These are phyloP conservation scores for Petrolisthes manimaculis DNA, from an alignment of 2,888 invertebrate genomes.

Conservation along the genomic window DNA sequence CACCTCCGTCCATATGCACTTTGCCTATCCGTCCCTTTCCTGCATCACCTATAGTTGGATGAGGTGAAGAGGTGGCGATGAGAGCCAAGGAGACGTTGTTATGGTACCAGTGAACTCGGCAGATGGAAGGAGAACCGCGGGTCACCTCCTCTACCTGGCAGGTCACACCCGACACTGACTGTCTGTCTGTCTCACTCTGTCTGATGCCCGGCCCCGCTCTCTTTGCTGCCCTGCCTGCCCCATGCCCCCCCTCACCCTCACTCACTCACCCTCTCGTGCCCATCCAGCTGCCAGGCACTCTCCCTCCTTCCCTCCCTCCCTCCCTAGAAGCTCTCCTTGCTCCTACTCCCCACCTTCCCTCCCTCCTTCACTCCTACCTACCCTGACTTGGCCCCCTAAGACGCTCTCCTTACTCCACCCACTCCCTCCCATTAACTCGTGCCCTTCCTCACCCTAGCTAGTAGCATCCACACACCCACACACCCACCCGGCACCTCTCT, in stretches of 20 bases:
- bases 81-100: too few relatives aligned
- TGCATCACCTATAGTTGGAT: too few relatives aligned
- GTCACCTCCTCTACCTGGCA: not conserved
- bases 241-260: not conserved
- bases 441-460: not conserved
- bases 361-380: not conserved
- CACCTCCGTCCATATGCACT: too few relatives aligned
- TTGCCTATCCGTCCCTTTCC: too few relatives aligned
- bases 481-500: too few relatives aligned
- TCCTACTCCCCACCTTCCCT: not conserved
- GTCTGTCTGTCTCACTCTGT: not conserved
- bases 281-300: not conserved
- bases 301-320: not conserved
- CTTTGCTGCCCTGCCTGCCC: not conserved
- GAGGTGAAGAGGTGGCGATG: too few relatives aligned
- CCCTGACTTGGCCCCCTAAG: not conserved
- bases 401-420: not conserved
- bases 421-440: not conserved
- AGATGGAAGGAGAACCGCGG: not conserved
- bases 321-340: not conserved
- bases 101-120: too few relatives aligned
- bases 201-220: not conserved
- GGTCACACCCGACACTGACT: slow-evolving; percentile 8
- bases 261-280: not conserved
- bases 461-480: not conserved